Evolutionary conservation across 2,888 invertebrate species (phyloP).

Genomic region (Apamea sordens): DNA sequence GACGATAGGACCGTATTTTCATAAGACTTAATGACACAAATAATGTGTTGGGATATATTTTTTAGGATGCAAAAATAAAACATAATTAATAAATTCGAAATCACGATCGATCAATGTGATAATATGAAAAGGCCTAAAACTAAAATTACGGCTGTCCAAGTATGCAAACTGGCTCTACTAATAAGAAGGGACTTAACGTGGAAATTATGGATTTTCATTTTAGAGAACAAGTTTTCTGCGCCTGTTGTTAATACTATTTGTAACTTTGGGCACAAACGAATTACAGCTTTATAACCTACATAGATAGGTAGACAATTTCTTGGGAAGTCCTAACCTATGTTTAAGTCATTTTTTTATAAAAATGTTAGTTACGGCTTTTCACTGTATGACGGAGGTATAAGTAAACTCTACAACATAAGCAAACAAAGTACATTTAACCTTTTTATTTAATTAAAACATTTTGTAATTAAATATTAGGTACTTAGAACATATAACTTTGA

Average conservation of each 20-base stretch:
- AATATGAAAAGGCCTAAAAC: neutral
- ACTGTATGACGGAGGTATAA: neutral
- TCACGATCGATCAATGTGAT: too few relatives aligned
- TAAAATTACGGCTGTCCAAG: neutral
- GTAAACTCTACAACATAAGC: neutral
- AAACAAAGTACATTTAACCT: neutral
- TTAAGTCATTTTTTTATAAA: neutral
- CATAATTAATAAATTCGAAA: too few relatives aligned
- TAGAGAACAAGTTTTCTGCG: neutral
- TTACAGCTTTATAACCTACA: too few relatives aligned
- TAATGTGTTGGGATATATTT: too few relatives aligned
- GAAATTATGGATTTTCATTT: neutral
- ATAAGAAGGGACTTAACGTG: neutral
- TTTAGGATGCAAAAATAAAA: too few relatives aligned
- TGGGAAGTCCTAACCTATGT: too few relatives aligned
- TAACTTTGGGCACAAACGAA: too few relatives aligned
- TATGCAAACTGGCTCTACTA: neutral
- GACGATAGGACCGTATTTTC: too few relatives aligned
- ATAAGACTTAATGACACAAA: too few relatives aligned
- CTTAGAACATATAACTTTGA: neutral
- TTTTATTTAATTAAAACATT: neutral
- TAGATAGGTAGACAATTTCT: too few relatives aligned
- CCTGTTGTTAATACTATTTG: neutral
- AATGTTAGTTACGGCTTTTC: neutral
- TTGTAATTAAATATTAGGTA: neutral